Evolutionary conservation across 2,797 vertebrate genomes (phyloP).

Genomic region (Gambelia wislizenii): DNA sequence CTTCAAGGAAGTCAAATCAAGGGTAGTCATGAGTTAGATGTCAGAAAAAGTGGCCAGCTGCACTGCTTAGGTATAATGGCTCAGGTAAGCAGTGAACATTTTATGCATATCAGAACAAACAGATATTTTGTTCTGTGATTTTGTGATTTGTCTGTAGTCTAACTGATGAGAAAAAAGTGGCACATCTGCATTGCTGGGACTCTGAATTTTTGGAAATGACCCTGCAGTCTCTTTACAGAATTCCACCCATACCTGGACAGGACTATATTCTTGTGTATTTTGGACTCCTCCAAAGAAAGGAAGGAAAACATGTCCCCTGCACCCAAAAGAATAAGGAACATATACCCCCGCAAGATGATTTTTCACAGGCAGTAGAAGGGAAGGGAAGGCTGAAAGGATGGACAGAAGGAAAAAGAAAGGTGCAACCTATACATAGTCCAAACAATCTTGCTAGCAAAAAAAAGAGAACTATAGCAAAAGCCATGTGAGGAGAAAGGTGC

Average conservation of each 20-base stretch:
- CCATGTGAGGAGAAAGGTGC: too few relatives aligned
- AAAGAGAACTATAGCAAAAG: too few relatives aligned
- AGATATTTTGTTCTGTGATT: too few relatives aligned
- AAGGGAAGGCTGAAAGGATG: background rate
- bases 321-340: background rate
- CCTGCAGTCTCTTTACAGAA: background rate
- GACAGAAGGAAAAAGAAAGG: too few relatives aligned
- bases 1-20: background rate
- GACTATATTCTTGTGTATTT: background rate
- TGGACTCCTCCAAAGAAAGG: background rate
- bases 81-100: too few relatives aligned
- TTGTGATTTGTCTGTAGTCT: too few relatives aligned
- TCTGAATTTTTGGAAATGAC: background rate
- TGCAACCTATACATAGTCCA: background rate
- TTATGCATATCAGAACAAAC: background rate
- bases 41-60: background rate
- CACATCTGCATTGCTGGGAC: background rate
- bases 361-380: slow-evolving; percentile 12
- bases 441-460: too few relatives aligned
- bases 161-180: background rate
- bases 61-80: too few relatives aligned
- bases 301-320: too few relatives aligned
- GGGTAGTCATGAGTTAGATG: too few relatives aligned
- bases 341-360: background rate
- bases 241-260: too few relatives aligned